Base-by-base conservation (phyloP, 2,113 vertebrate species). In the Isichthys henryi region DNA sequence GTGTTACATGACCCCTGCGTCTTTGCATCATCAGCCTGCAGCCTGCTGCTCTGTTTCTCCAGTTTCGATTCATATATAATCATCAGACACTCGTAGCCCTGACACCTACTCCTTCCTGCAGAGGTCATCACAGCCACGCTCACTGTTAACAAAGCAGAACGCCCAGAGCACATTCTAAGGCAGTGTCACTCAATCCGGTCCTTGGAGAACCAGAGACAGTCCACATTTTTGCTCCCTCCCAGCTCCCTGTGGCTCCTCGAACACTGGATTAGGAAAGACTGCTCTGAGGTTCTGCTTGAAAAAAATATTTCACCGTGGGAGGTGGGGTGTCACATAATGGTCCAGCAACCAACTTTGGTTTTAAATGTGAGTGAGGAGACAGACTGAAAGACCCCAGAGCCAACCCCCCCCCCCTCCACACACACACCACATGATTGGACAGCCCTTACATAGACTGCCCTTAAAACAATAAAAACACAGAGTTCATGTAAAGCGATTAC, bases 391-490 rank as follows among this genome's bases (percentile, higher is more conserved):
- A 11, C 70, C 35, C 15, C 70, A 77, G 70, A 39, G 21, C 70
- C 31, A 15, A 80, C 74, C 35, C 15, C 35, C 15, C 56, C 21
- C 0, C 53, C 10, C 8, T 1, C 48, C 52, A 53, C 52, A 58
- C 23, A 62, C 58, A 62, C 23, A 15, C 1, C 31, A 17, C 70
- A 77, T 77, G 70, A 35, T 77, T 39, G 31, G 70, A 39, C 11
- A 39, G 27, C 70, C 31, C 70, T 35, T 39, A 77, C 70, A 77
- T 17, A 77, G 70, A 77, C 70, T 39, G 31, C 31, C 31, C 84
- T 17, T 86, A 8, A 88, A 56, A 21, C 31, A 88, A 58, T 58
- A 88, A 88, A 48, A 56, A 88, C 86, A 58, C 86, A n/a, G 86
- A 39, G 53, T 49, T 58, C 86, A 58, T 43, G 86, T 88, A 58